Conservation (phyloP, 2,888 invertebrate genomes). For the Oligia latruncula region DNA sequence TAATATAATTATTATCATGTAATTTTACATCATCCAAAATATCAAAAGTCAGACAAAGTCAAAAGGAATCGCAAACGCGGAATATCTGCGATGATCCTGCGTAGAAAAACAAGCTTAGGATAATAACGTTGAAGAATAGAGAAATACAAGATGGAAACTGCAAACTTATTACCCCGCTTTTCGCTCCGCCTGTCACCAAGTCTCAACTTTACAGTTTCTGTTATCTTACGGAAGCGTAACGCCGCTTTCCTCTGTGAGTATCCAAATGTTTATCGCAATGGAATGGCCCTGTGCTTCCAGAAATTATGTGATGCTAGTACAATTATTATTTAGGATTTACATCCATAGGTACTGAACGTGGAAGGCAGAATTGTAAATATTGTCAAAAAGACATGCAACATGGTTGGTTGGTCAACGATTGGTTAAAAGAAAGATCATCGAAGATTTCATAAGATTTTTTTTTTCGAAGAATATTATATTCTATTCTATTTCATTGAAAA, state of each 20-base stretch:
- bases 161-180: neutral
- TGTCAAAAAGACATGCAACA: neutral
- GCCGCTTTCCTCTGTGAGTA: constrained; percentile 52
- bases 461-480: too few relatives aligned
- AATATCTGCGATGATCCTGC: neutral
- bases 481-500: too few relatives aligned
- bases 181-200: constrained; percentile 17
- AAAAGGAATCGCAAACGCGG: neutral
- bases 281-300: constrained; percentile 36
- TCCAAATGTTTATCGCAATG: constrained; percentile 60
- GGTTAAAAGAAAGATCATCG: neutral
- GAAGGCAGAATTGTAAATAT: neutral
- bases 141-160: neutral
- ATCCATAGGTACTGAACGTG: neutral
- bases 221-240: constrained; percentile 58
- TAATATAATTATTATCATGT: neutral
- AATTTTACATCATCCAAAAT: neutral
- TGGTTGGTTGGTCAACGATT: too few relatives aligned
- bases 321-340: neutral
- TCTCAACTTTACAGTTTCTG: constrained; percentile 33
- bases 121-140: neutral
- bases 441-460: neutral
- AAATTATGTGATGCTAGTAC: constrained; percentile 12
- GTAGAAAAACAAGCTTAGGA: neutral
- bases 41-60: neutral